Evolutionary conservation across 2,888 invertebrate species (phyloP), one percentile per base, ranked within the genome.

Genomic region (Coenonympha glycerion): DNA sequence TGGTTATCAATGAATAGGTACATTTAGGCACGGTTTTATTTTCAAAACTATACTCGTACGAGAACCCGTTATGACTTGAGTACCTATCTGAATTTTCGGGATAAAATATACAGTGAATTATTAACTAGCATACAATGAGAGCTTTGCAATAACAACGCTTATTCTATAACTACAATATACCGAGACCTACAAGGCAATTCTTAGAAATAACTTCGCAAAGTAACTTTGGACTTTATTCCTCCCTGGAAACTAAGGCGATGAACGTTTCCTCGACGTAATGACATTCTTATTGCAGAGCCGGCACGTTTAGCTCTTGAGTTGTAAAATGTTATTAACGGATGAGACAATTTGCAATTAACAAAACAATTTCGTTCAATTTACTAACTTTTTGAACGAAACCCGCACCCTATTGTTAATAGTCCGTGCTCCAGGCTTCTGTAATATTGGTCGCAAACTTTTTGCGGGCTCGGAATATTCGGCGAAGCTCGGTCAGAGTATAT

Each of bases 181-280:
- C n/a, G n/a, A n/a, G 26, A 44, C 11, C 13, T 21, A 21, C 22
- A 44, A 31, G 31, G 30, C 16, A 41, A 33, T 46, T 30, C 28
- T 41, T 41, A 19, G 11, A 47, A 46, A 36, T 46, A 36, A 52
- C 33, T 44, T 47, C 34, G 39, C 33, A 31, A 49, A 52, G 41
- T 30, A 41, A 47, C 48, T 55, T 45, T 49, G 52, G 49, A 47
- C 47, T 51, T 54, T 33, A 40, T 37, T 36, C 30, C 36, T 48
- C 42, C 13, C 36, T 16, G 16, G 41, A 37, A 55, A 48, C 48
- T 41, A 33, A 36, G 46, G 47, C 36, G 50, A 13, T 34, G 47
- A 52, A 55, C 44, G 30, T 52, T 51, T 46, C 44, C 31, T 13
- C 3, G 6, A 6, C 30, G 22, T 52, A 55, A 48, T 45, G 30